phyloP scores from a whole-genome alignment of 2,888 invertebrate species.

The Callyntrura sp. region DNA sequence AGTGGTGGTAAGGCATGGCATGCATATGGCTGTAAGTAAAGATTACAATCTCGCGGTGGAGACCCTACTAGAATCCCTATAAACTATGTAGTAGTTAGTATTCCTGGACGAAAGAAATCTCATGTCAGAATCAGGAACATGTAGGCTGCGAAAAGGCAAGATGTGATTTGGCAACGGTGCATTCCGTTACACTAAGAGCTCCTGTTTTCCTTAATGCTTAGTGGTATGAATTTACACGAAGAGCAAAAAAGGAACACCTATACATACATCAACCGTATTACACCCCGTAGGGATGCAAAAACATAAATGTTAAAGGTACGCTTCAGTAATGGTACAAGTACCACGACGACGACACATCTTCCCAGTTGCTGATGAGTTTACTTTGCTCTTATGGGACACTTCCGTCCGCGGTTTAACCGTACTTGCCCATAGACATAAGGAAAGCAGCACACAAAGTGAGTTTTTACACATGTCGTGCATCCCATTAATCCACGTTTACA shows the following conservation, averaged over 20 bases:
- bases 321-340: not conserved
- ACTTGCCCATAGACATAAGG: not conserved
- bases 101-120: constrained; percentile 13
- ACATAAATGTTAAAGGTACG: not conserved
- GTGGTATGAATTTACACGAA: not conserved
- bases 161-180: constrained; percentile 58
- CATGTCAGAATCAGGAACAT: constrained; percentile 42
- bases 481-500: constrained; percentile 72
- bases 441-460: constrained; percentile 31
- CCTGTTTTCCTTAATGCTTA: constrained; percentile 21
- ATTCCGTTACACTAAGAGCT: constrained; percentile 11
- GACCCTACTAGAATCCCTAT: not conserved
- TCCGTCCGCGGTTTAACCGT: constrained; percentile 52
- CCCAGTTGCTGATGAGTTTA: constrained; percentile 47
- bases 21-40: constrained; percentile 1
- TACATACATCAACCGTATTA: not conserved
- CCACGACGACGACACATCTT: constrained; percentile 30
- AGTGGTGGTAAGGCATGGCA: not conserved
- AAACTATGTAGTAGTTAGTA: not conserved
- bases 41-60: constrained; percentile 29
- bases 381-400: constrained; percentile 60
- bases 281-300: not conserved
- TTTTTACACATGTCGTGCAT: constrained; percentile 72
- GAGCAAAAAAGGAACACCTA: not conserved
- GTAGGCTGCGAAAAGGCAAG: constrained; percentile 31